These are phyloP conservation scores for Oncorhynchus gorbuscha DNA, from an alignment of 2,113 vertebrate genomes.

Conservation along the genomic window DNA sequence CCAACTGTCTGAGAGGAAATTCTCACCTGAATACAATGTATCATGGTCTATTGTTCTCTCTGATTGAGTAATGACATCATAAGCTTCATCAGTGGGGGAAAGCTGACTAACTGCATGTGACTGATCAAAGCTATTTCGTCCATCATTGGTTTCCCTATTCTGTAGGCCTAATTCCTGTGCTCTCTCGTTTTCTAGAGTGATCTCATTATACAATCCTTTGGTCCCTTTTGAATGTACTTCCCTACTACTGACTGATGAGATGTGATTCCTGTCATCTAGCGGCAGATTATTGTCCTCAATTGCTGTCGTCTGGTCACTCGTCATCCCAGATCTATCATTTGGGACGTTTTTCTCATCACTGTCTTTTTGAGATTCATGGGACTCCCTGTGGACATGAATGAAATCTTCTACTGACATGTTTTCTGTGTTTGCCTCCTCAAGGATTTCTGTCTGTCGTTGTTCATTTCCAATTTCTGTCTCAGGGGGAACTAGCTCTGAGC, in stretches of 20 bases:
- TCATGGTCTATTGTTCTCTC: background rate
- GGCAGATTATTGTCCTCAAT: background rate
- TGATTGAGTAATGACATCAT: background rate
- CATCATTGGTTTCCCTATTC: background rate
- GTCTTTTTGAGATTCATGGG: background rate
- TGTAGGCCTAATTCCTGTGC: background rate
- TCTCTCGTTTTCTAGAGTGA: background rate
- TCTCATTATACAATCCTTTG: background rate
- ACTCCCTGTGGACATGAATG: background rate
- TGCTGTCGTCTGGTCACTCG: background rate
- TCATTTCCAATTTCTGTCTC: constrained; percentile 3
- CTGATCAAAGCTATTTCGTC: background rate
- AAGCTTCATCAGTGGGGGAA: background rate
- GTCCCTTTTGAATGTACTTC: background rate
- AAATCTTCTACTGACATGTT: background rate
- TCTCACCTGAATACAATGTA: background rate
- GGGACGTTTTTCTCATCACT: background rate
- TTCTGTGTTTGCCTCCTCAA: background rate
- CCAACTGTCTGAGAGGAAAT: background rate
- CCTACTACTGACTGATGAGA: background rate
- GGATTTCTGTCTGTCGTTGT: background rate
- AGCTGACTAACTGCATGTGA: background rate
- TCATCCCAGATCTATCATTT: background rate
- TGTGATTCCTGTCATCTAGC: background rate
- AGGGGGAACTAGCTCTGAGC: background rate